A percentile compares a stretch with the other conserved stretches of the same genome.
These are phyloP conservation scores for Lucilia sericata DNA, from an alignment of 1,140 invertebrate species.

Conservation along the genomic window DNA sequence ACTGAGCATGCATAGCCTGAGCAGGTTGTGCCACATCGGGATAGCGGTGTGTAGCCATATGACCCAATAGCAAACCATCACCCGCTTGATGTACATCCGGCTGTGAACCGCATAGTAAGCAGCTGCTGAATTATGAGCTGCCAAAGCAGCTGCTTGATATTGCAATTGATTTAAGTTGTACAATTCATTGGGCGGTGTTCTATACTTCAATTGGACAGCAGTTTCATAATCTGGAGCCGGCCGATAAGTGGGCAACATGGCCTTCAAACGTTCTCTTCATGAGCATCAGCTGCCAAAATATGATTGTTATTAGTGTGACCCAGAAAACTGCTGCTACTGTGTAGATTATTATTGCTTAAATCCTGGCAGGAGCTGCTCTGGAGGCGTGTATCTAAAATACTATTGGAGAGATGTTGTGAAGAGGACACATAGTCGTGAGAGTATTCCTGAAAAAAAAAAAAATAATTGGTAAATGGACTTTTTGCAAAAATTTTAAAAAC, in stretches of 20 bases:
- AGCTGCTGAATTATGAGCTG: constrained; percentile 53
- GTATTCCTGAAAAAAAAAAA: constrained; percentile 46
- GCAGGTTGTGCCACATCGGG: constrained; percentile 76
- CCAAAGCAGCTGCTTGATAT: constrained; percentile 46
- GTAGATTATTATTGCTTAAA: constrained; percentile 70
- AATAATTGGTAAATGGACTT: not conserved
- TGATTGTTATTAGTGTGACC: constrained; percentile 55
- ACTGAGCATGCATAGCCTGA: constrained; percentile 57
- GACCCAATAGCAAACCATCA: constrained; percentile 58
- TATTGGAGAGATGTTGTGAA: constrained; percentile 48
- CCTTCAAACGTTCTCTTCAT: constrained; percentile 69
- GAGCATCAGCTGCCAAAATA: constrained; percentile 49
- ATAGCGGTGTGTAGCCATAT: constrained; percentile 62
- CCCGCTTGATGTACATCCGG: constrained; percentile 62
- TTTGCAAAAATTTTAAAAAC: not conserved
- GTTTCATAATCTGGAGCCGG: constrained; percentile 95
- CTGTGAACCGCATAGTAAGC: constrained; percentile 63
- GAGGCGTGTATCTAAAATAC: constrained; percentile 57
- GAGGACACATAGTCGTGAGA: constrained; percentile 48
- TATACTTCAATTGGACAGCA: constrained; percentile 86
- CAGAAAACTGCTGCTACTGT: constrained; percentile 60
- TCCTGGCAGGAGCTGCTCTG: constrained; percentile 80
- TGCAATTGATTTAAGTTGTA: constrained; percentile 61
- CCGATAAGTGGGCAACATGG: constrained; percentile 88
- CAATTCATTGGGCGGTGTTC: constrained; percentile 68